phyloP scores from a whole-genome alignment of 2,888 invertebrate species.

The Aphodius granarius region DNA sequence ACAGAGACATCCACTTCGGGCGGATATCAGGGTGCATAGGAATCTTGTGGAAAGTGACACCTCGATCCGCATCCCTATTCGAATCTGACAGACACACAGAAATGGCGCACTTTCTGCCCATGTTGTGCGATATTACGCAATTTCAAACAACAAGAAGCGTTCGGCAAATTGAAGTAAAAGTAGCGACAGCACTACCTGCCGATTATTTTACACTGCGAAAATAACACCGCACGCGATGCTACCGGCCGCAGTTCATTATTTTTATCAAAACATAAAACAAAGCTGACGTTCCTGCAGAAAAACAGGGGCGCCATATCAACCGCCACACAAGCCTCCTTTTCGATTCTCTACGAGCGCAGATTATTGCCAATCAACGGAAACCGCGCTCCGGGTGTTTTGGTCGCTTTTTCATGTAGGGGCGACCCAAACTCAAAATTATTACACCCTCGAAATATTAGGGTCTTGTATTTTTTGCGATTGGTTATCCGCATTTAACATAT shows the following conservation, averaged over 20 bases:
- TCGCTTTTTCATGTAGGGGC: neutral
- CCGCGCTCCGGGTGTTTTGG: neutral
- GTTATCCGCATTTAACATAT: neutral
- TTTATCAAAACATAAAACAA: slow-evolving; percentile 4
- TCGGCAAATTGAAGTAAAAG: neutral
- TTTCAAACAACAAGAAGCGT: neutral
- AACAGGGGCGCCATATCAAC: neutral
- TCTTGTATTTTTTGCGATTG: neutral
- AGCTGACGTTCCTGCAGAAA: neutral
- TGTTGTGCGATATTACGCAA: slow-evolving; percentile 37
- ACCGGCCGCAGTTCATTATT: neutral
- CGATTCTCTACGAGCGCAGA: neutral
- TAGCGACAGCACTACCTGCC: neutral
- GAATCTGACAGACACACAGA: slow-evolving; percentile 65
- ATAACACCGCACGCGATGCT: slow-evolving; percentile 1
- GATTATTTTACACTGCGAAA: neutral
- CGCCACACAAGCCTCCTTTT: neutral
- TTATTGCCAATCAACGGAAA: neutral
- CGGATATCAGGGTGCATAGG: slow-evolving; percentile 65
- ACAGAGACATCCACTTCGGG: slow-evolving; percentile 67
- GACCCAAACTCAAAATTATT: neutral
- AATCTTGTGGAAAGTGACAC: slow-evolving; percentile 76
- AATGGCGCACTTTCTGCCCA: slow-evolving; percentile 69
- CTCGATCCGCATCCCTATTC: slow-evolving; percentile 63
- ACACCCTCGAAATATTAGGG: neutral